Evolutionary conservation across 2,797 vertebrate species (phyloP).

Genomic region (Schizothorax lantsangensis): DNA sequence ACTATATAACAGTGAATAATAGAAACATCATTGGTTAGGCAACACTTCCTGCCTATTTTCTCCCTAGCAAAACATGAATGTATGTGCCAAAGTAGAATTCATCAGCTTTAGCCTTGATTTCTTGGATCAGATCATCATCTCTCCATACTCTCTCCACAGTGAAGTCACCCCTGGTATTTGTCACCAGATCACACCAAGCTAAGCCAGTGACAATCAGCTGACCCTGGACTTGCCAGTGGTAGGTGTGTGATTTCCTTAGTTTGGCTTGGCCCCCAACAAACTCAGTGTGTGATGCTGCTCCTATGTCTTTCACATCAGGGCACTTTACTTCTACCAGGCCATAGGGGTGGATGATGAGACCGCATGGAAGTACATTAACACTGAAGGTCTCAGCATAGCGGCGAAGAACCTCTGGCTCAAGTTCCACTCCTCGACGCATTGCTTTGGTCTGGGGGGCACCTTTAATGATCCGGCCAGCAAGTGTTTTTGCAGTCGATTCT

Average conservation of each 20-base stretch:
- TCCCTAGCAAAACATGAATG: not conserved
- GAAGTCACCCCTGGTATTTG: not conserved
- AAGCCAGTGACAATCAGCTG: conserved; percentile 8
- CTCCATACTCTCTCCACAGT: not conserved
- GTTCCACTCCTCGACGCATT: not conserved
- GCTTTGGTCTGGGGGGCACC: not conserved
- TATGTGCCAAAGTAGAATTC: not conserved
- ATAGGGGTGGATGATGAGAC: not conserved
- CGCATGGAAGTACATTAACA: not conserved
- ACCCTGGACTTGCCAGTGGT: not conserved
- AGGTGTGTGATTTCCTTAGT: not conserved
- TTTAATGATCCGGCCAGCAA: not conserved
- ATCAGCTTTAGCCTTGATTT: not conserved
- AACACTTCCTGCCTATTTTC: not conserved
- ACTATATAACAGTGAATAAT: too few relatives aligned
- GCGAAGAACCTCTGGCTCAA: not conserved
- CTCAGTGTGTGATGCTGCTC: not conserved
- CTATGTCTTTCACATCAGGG: not conserved
- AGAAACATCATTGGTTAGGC: not conserved
- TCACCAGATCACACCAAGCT: not conserved
- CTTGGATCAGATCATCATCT: not conserved
- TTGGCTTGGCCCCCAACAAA: not conserved
- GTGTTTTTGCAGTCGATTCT: not conserved
- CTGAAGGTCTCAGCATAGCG: not conserved
- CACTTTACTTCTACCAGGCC: conserved; percentile 1